Base-by-base conservation (phyloP, 92 coral and sea anemone genomes). In the Epizoanthus rinbou region DNA sequence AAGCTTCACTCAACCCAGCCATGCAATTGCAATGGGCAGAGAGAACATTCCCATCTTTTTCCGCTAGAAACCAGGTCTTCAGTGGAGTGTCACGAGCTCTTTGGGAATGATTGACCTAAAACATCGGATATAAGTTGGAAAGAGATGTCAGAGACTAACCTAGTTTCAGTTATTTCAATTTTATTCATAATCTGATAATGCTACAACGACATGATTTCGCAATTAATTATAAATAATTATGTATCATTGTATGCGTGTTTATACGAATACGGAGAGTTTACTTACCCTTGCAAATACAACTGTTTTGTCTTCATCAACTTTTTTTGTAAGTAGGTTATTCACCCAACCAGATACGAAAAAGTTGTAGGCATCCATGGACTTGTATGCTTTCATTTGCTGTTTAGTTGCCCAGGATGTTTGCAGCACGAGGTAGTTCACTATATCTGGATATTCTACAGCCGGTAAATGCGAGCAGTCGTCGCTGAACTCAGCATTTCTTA, bases 341-440 rank as follows among this genome's bases (percentile, higher is more conserved):
- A 90, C 91, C 93, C 88, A 87, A 11, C 93, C 93, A 73, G 86
- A 90, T 8, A 87, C 86, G 54, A 83, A 90, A 64, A 90, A 90
- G 24, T 90, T 70, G 54, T 83, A 90, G 0, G 88, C 91, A 3
- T 90, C 93, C 33, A 79, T 43, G 2, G 82, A 58, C 41, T 90
- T 90, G 91, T 78, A 80, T 2, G 88, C 93, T 64, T 83, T 89
- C 90, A 89, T 89, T 74, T 89, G 92, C 39, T 43, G 35, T 3
- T 76, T 83, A 17, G 87, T 75, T 31, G 68, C 81, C 89, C 87
- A 89, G 6, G 90, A 89, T 31, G 92, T 86, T 58, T 89, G 90
- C 14, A 86, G 41, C 4, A 89, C 86, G 43, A 81, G 57, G 56
- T 89, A 89, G 25, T 85, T 89, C 5, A 85, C 87, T 39, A 90